Evolutionary conservation across 2,113 vertebrate species (phyloP).

Genomic region (Tragelaphus buxtoni): DNA sequence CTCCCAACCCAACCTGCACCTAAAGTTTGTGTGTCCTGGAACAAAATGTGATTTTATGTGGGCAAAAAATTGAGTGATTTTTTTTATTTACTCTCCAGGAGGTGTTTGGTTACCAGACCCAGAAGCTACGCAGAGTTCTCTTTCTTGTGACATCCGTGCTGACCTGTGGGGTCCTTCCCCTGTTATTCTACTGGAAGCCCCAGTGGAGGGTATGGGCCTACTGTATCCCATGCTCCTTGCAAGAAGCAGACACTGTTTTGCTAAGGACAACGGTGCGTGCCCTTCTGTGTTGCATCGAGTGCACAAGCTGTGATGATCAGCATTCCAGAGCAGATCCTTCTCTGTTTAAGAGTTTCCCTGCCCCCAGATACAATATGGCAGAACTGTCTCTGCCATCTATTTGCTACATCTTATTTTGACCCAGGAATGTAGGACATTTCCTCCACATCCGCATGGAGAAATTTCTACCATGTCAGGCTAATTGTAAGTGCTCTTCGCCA

Average conservation of each 20-base stretch:
- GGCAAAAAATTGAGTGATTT: not conserved
- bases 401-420: not conserved
- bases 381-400: not conserved
- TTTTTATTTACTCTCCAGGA: conserved; percentile 46
- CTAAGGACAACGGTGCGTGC: conserved; percentile 73
- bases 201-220: conserved; percentile 75
- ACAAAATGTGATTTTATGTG: not conserved
- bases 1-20: not conserved
- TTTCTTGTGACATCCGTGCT: conserved; percentile 49
- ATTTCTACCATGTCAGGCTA: not conserved
- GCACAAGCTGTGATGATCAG: too few relatives aligned
- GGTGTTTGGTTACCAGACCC: conserved; percentile 67
- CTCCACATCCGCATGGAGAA: not conserved
- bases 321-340: not conserved
- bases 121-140: conserved; percentile 45
- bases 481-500: not conserved
- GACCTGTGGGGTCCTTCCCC: conserved; percentile 66
- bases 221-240: conserved; percentile 68
- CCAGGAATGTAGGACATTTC: not conserved
- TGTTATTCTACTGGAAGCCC: conserved; percentile 76
- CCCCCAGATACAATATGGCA: not conserved
- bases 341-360: not conserved
- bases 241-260: conserved; percentile 75
- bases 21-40: not conserved
- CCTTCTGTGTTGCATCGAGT: not conserved